Base-by-base conservation (phyloP, 2,113 vertebrate species). In the Pipa parva region DNA sequence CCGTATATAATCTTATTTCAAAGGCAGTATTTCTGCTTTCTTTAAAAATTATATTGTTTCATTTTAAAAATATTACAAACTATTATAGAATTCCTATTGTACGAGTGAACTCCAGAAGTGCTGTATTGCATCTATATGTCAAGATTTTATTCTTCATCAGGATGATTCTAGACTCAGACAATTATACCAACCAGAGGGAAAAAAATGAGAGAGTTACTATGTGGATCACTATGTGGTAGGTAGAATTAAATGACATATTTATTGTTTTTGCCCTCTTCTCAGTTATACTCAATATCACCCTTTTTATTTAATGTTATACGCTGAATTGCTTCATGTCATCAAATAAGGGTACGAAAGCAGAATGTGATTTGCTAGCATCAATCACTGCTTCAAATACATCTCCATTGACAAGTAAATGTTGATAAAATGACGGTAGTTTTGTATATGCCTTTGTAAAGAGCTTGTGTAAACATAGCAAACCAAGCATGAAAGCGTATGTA, bases 301-400 rank as follows among this genome's bases (percentile, higher is more conserved):
- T 42, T 64, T 63, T 64, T 55, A 64, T 64, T 64, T 64, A 64
- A 55, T 55, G 51, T 36, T 64, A 45, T 64, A 64, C 37, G 31
- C 63, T 42, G 63, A 64, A 64, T 64, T 55, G 63, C 33, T 64
- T 49, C 31, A 64, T 64, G 63, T 55, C 63, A 55, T 55, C 50
- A 33, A 33, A 64, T 64, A 42, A 55, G 63, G 22, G 37, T 64
- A 64, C 39, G 49, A 42, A 42, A 24, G 50, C 63, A 64, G 63
- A 55, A 55, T 42, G 33, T 64, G 63, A 64, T n/a, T 64, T 64
- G 63, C 63, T 54, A 50, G 45, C 63, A 64, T 64, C 63, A 64
- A 64, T 64, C 63, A 64, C 25, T 42, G 63, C 50, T 36, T 64
- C 31, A 13, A n/a, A 54, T 63, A 39, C 62, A 63, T 54, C 25